Conservation (phyloP, 2,797 vertebrate genomes). For the Champsocephalus gunnari region DNA sequence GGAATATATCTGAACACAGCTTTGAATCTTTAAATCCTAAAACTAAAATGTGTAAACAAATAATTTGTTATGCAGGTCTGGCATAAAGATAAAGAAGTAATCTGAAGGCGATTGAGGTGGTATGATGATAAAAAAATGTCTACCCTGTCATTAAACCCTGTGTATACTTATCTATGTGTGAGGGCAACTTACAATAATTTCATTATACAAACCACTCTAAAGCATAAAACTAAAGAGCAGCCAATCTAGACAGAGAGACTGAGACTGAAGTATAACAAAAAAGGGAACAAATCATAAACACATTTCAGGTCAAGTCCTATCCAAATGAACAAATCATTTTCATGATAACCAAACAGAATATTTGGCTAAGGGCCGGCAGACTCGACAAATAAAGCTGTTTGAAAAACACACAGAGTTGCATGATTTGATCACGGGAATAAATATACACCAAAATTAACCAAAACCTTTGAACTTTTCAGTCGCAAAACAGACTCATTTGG, state of each 20-base stretch:
- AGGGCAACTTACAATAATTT: conserved; percentile 29
- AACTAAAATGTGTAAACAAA: not conserved
- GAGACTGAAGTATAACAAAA: conserved; percentile 10
- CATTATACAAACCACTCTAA: conserved; percentile 32
- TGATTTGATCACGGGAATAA: conserved; percentile 10
- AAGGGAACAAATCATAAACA: conserved; percentile 42
- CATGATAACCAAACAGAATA: conserved; percentile 35
- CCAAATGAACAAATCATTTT: conserved; percentile 34
- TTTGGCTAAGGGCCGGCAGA: not conserved
- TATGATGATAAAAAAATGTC: conserved; percentile 26
- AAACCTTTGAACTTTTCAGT: conserved; percentile 8
- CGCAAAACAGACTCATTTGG: conserved; percentile 7
- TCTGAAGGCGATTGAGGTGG: conserved; percentile 5
- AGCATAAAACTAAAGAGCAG: conserved; percentile 18
- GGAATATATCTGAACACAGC: not conserved
- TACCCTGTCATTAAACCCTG: conserved; percentile 25
- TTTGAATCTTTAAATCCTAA: not conserved
- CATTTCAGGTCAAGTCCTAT: conserved; percentile 8
- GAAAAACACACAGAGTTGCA: conserved; percentile 1
- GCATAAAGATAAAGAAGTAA: conserved; percentile 11
- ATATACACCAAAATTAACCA: conserved; percentile 3
- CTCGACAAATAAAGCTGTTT: conserved; percentile 40
- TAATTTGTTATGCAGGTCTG: not conserved
- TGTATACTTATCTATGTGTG: conserved; percentile 36
- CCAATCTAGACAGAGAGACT: not conserved